These are phyloP conservation scores for Forbesichthys agassizii DNA, from an alignment of 2,113 vertebrate species.

Conservation along the genomic window DNA sequence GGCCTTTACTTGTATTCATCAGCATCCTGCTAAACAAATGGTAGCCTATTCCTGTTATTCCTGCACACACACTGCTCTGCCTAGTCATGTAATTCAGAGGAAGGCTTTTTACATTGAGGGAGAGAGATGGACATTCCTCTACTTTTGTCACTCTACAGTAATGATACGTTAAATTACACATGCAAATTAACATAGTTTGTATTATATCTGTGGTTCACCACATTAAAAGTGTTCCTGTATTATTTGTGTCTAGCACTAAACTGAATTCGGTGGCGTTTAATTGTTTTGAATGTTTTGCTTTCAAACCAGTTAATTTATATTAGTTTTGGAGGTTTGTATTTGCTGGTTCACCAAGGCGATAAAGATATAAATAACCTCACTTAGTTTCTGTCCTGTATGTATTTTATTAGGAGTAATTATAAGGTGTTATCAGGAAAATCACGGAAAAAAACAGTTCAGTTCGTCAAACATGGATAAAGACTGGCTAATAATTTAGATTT, in stretches of 20 bases:
- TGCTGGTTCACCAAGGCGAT: no score
- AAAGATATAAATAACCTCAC: no score
- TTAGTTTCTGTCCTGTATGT: no score
- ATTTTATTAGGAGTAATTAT: no score
- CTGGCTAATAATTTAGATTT: no score
- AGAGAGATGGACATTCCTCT: conserved; percentile 45
- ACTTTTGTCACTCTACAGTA: conserved; percentile 57
- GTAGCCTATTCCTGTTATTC: conserved; percentile 20
- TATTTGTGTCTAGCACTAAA: background rate
- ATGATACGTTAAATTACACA: conserved; percentile 70
- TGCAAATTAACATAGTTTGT: conserved; percentile 72
- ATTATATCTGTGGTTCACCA: conserved; percentile 71
- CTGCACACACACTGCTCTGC: conserved; percentile 36
- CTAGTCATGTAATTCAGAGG: conserved; percentile 28
- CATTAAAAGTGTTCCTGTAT: conserved; percentile 64
- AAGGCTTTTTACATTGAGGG: conserved; percentile 49
- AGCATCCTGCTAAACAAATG: conserved; percentile 60
- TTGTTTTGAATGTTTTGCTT: no score
- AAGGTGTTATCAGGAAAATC: no score
- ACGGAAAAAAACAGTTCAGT: no score
- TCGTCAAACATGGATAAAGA: no score
- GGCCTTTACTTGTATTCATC: conserved; percentile 42
- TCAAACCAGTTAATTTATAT: no score
- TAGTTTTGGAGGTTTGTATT: no score
- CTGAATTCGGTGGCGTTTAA: no score